A percentile compares a stretch with the other conserved stretches of the same genome.
phyloP scores from a whole-genome alignment of 2,797 vertebrate genomes.

The Notolepis coatsorum region DNA sequence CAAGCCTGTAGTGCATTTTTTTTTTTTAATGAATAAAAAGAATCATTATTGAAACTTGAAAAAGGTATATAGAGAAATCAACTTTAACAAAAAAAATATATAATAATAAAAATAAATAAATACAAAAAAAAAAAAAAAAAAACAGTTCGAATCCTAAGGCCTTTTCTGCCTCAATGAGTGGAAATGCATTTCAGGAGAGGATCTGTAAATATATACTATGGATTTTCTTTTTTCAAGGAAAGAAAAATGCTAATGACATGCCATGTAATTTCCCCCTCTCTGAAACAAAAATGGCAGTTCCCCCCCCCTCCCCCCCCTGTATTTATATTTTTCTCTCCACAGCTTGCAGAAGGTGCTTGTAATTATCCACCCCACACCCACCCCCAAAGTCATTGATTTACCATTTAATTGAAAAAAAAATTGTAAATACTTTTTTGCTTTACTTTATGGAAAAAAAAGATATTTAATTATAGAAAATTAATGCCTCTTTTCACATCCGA shows the following conservation, averaged over 20 bases:
- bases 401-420: conserved; percentile 85
- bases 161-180: conserved; percentile 76
- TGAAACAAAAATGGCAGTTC: conserved; percentile 61
- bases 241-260: conserved; percentile 68
- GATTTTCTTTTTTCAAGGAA: conserved; percentile 54
- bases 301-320: conserved; percentile 61
- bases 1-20: conserved; percentile 50
- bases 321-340: conserved; percentile 87
- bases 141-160: conserved; percentile 72
- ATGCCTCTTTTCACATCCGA: conserved; percentile 90
- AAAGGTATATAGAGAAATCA: conserved; percentile 57
- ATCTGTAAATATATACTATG: conserved; percentile 78
- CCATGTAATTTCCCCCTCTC: conserved; percentile 47
- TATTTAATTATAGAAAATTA: conserved; percentile 93
- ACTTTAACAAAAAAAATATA: conserved; percentile 51
- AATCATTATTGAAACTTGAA: conserved; percentile 69
- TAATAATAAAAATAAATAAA: conserved; percentile 10
- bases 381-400: conserved; percentile 88
- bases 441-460: conserved; percentile 88
- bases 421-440: conserved; percentile 92
- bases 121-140: background rate
- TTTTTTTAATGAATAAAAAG: conserved; percentile 49
- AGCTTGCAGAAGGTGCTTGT: conserved; percentile 87
- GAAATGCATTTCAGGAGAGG: conserved; percentile 79
- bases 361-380: conserved; percentile 85